phyloP scores from a whole-genome alignment of 2,888 invertebrate genomes.

The Slavum lentiscoides region DNA sequence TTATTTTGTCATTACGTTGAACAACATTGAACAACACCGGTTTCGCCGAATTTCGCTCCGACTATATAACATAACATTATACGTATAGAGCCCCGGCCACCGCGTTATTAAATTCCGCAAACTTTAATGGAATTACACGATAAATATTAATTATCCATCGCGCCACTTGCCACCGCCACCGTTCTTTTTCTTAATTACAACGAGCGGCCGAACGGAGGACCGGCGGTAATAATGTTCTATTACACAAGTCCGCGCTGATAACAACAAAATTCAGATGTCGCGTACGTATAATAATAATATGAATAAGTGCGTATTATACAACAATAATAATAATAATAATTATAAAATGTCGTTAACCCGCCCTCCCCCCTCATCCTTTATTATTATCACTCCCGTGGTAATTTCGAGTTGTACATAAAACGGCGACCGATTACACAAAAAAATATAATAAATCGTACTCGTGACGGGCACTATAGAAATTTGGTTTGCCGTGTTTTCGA shows the following conservation, averaged over 20 bases:
- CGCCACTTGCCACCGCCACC: conserved; percentile 33
- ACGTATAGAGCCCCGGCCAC: too few relatives aligned
- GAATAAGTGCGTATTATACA: too few relatives aligned
- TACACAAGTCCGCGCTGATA: conserved; percentile 34
- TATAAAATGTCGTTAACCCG: conserved; percentile 42
- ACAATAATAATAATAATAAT: conserved; percentile 1
- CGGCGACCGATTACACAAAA: conserved; percentile 28
- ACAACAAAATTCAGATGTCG: conserved; percentile 27
- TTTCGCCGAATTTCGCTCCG: conserved; percentile 13
- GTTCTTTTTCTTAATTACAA: conserved; percentile 53
- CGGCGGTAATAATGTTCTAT: conserved; percentile 49
- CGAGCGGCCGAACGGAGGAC: conserved; percentile 11
- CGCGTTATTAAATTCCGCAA: conserved; percentile 47
- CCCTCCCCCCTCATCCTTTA: conserved; percentile 36
- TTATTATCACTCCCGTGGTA: conserved; percentile 35
- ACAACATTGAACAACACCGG: conserved; percentile 9
- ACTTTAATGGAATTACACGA: conserved; percentile 46
- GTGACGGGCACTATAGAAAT: too few relatives aligned
- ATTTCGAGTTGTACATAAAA: conserved; percentile 34
- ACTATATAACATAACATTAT: neutral
- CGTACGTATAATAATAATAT: neutral
- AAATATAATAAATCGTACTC: neutral
- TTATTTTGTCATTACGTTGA: conserved; percentile 14
- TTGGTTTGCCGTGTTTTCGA: too few relatives aligned
- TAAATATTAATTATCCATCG: conserved; percentile 51